Evolutionary conservation across 2,113 vertebrate species (phyloP).

Genomic region (Aramus guarauna): DNA sequence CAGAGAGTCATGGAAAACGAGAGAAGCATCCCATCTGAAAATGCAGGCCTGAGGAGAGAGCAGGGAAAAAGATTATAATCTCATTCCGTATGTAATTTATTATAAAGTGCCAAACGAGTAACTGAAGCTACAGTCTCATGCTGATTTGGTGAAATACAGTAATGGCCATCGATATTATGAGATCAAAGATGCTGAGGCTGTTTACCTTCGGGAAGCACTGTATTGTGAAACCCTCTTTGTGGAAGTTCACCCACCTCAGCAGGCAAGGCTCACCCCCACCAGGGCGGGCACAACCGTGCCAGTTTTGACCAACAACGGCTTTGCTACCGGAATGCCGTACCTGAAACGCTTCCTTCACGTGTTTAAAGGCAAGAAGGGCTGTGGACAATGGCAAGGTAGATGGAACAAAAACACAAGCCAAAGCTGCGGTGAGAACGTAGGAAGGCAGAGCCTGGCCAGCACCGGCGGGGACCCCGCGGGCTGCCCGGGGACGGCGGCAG

Average conservation of each 20-base stretch:
- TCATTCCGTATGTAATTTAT: rapidly evolving
- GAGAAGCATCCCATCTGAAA: background rate
- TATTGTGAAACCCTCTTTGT: no score
- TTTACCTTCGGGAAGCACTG: background rate
- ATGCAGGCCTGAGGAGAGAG: rapidly evolving
- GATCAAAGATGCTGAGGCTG: no score
- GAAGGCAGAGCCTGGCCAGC: rapidly evolving
- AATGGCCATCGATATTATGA: rapidly evolving
- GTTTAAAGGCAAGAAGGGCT: no score
- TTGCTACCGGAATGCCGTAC: rapidly evolving
- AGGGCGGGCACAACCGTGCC: rapidly evolving
- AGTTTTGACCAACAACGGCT: rapidly evolving
- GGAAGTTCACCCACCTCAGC: rapidly evolving
- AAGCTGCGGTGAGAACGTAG: no score
- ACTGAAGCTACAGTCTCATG: background rate
- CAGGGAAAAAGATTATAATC: rapidly evolving
- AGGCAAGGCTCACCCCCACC: rapidly evolving
- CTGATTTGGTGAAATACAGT: background rate
- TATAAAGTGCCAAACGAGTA: rapidly evolving
- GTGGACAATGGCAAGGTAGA: rapidly evolving
- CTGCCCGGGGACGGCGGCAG: no score
- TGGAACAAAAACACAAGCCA: background rate
- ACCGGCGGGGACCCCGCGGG: rapidly evolving
- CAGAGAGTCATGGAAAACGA: background rate
- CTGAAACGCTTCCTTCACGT: background rate